Evolutionary conservation across 2,888 invertebrate species (phyloP), one percentile per base, ranked within the genome.

Genomic region (Zygogramma bicolorata): DNA sequence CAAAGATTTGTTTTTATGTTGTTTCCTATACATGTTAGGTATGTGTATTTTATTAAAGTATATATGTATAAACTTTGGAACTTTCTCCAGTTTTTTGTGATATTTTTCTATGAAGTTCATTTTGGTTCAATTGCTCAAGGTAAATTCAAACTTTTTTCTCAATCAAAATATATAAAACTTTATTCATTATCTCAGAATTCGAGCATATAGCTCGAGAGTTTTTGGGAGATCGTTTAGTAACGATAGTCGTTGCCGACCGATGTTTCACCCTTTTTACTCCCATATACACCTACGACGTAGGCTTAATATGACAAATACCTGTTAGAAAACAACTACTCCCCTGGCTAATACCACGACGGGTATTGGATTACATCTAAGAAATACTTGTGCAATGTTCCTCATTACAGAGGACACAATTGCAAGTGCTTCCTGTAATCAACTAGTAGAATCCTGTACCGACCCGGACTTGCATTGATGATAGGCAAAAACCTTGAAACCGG

Each of bases 171-270:
- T 25, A 18, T 31, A 58, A 27, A 58, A 58, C 15, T 58, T 31
- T 29, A 27, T 58, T 58, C 57, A 57, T 57, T 57, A 57, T 42
- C 40, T 42, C 40, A 42, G 40, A 42, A 42, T 42, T 42, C 40
- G 40, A 42, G 15, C 4, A 42, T 42, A 42, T 42, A 42, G 40
- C 40, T 42, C 40, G 40, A 42, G 40, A 42, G 40, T 15, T 42
- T 42, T 42, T 42, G 40, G 40, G 40, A 42, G 18, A 42, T 42
- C 34, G 34, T 31, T 31, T 40, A 40, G 40, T 40, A 40, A 40
- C 40, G 40, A 40, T 40, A 40, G 40, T 40, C 40, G 40, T 40
- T 40, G 40, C 40, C 40, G 40, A 40, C n/a, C n/a, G n/a, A n/a
- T n/a, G n/a, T n/a, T n/a, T n/a, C n/a, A n/a, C n/a, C 40, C 40